Conservation (phyloP, 2,797 vertebrate genomes). For the Aldrovandia affinis region DNA sequence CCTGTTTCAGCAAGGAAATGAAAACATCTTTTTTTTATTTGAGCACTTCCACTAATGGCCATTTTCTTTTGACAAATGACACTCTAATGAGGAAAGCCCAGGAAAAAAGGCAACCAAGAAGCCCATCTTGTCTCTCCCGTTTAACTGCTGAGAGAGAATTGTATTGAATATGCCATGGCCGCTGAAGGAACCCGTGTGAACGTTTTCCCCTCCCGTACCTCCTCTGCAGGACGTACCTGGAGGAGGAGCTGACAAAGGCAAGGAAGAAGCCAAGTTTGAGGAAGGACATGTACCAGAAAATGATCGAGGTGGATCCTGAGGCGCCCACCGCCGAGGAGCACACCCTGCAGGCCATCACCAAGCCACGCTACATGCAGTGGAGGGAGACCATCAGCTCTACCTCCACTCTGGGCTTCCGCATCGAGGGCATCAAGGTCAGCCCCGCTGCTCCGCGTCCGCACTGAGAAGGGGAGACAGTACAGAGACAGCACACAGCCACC, state of each 20-base stretch:
- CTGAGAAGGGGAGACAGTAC: background rate
- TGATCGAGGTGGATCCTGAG: constrained; percentile 89
- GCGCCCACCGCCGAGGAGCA: constrained; percentile 88
- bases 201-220: background rate
- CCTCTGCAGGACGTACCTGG: constrained; percentile 87
- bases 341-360: constrained; percentile 85
- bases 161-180: background rate
- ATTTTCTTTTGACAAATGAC: background rate
- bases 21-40: background rate
- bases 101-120: no score
- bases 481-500: background rate
- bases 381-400: constrained; percentile 97
- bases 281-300: constrained; percentile 98
- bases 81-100: no score
- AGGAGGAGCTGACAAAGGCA: constrained; percentile 95
- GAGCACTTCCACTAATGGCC: background rate
- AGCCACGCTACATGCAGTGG: constrained; percentile 99
- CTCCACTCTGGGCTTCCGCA: constrained; percentile 91
- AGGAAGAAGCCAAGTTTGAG: constrained; percentile 92
- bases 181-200: background rate
- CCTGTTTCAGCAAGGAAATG: background rate
- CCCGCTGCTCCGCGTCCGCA: background rate
- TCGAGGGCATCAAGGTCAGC: constrained; percentile 95
- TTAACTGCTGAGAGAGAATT: no score
- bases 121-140: no score